Conservation (phyloP, 2,113 vertebrate genomes). For the Thamnophis sirtalis region DNA sequence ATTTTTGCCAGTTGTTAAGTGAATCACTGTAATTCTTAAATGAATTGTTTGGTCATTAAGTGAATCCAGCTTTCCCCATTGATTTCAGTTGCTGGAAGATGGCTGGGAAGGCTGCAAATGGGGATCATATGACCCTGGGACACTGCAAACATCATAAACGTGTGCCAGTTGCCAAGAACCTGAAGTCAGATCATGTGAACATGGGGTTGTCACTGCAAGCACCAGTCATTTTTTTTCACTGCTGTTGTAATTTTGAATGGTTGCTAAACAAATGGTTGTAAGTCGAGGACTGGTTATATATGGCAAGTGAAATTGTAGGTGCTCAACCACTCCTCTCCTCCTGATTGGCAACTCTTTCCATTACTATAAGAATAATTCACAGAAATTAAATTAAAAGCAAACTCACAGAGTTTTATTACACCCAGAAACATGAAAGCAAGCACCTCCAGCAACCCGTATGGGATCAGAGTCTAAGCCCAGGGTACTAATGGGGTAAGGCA, state of each 20-base stretch:
- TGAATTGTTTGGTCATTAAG: background rate
- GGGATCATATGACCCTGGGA: background rate
- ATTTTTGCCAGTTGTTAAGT: background rate
- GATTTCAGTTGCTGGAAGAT: background rate
- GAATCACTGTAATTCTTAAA: background rate
- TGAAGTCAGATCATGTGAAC: background rate
- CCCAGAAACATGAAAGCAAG: background rate
- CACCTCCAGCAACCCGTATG: background rate
- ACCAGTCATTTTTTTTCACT: background rate
- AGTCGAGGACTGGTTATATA: background rate
- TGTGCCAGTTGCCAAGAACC: background rate
- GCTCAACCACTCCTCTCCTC: background rate
- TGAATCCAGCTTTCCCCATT: background rate
- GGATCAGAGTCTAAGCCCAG: background rate
- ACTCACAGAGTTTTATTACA: conserved; percentile 2
- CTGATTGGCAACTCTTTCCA: background rate
- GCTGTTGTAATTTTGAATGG: background rate
- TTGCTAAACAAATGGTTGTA: background rate
- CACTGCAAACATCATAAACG: background rate
- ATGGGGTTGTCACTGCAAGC: background rate
- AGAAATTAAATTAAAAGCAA: background rate
- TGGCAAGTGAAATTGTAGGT: background rate
- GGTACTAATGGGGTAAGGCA: background rate
- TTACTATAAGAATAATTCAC: background rate
- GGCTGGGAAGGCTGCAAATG: background rate